Evolutionary conservation across 53 echinoderm and acorn worm genomes (phyloP).

Genomic region (Arbacia lixula): DNA sequence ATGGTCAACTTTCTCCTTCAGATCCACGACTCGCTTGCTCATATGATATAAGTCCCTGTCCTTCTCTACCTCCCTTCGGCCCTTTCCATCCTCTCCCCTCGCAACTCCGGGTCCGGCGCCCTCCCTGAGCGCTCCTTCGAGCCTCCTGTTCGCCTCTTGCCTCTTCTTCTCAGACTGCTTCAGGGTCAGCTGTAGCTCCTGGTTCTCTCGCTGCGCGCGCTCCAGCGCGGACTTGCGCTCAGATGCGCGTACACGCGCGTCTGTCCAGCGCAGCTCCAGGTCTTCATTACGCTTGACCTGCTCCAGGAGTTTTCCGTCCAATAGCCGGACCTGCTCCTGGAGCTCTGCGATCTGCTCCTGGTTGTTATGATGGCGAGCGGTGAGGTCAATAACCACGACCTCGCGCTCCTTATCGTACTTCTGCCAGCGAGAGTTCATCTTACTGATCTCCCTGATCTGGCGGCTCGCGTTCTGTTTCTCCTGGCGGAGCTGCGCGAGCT

Average conservation of each 20-base stretch:
- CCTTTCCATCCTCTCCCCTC: not conserved
- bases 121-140: slow-evolving; percentile 4
- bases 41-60: slow-evolving; percentile 48
- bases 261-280: slow-evolving; percentile 45
- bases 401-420: slow-evolving; percentile 51
- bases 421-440: slow-evolving; percentile 54
- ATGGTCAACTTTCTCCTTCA: slow-evolving; percentile 11
- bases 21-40: slow-evolving; percentile 51
- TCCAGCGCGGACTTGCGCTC: slow-evolving; percentile 44
- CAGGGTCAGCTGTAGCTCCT: slow-evolving; percentile 6
- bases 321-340: not conserved
- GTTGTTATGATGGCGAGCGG: not conserved
- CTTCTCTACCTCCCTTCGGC: slow-evolving; percentile 2
- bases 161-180: slow-evolving; percentile 40
- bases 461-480: slow-evolving; percentile 9
- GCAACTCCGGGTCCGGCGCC: not conserved
- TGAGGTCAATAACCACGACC: slow-evolving; percentile 21
- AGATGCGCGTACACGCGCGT: slow-evolving; percentile 48
- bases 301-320: slow-evolving; percentile 7
- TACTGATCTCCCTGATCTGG: slow-evolving; percentile 23
- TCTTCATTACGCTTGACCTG: slow-evolving; percentile 30
- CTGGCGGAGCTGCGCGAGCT: not conserved
- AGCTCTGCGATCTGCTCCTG: slow-evolving; percentile 10
- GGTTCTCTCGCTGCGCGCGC: slow-evolving; percentile 14
- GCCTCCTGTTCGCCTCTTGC: not conserved